Evolutionary conservation across 2,113 vertebrate species (phyloP), one percentile per base, ranked within the genome.

Genomic region (Sapajus apella): DNA sequence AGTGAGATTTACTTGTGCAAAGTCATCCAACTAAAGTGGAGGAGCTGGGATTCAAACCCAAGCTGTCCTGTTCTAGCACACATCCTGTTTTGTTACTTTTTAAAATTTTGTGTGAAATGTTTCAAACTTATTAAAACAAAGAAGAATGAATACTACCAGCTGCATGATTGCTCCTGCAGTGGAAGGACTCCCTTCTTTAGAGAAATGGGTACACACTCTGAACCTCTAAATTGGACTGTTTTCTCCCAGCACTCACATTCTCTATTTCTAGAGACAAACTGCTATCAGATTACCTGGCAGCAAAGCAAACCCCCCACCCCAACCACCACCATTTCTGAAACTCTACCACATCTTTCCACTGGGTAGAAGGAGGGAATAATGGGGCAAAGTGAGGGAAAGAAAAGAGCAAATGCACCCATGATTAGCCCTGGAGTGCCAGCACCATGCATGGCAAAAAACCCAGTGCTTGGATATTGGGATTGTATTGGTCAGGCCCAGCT

Each of bases 51-150:
- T 82, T 96, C 73, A 82, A 85, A 64, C 40, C n/a, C 73, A 94
- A 23, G 25, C 79, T 18, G 4, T 61, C 68, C n/a, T 93, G 23
- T 40, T 89, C 32, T 84, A 52, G 35, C 45, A 76, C 56, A 47
- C 40, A n/a, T 20, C 37, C n/a, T 30, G 18, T 84, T 87, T 91
- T 70, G 35, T 64, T 64, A 30, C 30, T 13, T 75, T 32, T 76
- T 79, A 87, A 35, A 45, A 16, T 84, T 76, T 90, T 55, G 5
- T 90, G 21, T 70, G 61, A 92, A 85, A 55, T 50, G 6, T 70
- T 91, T 93, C 40, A 83, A 47, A 83, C 21, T 35, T 80, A 52
- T 27, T 35, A 85, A 96, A 85, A 72, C 47, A 58, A 96, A 50
- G 79, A 80, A 68, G 35, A 75, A 55, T 18, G 9, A 32, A n/a